Base-by-base conservation (phyloP, 2,797 vertebrate species). In the Nannoperca obscura region DNA sequence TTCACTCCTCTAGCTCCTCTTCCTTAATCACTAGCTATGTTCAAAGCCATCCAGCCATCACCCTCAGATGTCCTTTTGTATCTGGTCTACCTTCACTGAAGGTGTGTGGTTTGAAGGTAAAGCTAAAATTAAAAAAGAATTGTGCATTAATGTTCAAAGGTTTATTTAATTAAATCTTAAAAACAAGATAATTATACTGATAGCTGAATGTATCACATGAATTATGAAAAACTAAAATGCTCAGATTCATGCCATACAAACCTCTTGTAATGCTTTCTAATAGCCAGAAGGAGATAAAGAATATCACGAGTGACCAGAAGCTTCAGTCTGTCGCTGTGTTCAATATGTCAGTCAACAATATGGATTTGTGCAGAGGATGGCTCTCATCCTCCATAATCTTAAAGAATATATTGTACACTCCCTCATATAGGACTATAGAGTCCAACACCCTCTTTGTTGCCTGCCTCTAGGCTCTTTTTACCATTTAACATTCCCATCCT, bases 301-400 rank as follows among this genome's bases (percentile, higher is more conserved):
- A 67, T 9, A 34, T 46, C 1, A 0, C 3, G 8, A 36, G 8
- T 24, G 54, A 53, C 38, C 2, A 60, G 13, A 40, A 54, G 32
- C 44, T 52, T 63, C 8, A 32, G 13, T 6, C 14, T 50, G 32
- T 2, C 14, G 13, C 38, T 44, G 15, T 52, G 52, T 59, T 50
- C 40, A 66, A 32, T 38, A 30, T 68, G 42, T 67, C 62, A 24
- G 22, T 67, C 12, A 8, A 22, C 57, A 59, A 52, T 30, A 61
- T 73, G 59, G 42, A 17, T 67, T 50, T 57, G 22, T 58, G 24
- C 13, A 20, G 44, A 58, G 22, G 19, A 46, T 73, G 38, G 2
- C 5, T 60, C 24, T 72, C n/a, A 68, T 68, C 57, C 57, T 44
- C 17, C 24, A 57, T 60, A 53, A 74, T 69, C 59, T 40, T 17